Evolutionary conservation across 2,113 vertebrate genomes (phyloP), one percentile per base, ranked within the genome.

Genomic region (Verasper variegatus): DNA sequence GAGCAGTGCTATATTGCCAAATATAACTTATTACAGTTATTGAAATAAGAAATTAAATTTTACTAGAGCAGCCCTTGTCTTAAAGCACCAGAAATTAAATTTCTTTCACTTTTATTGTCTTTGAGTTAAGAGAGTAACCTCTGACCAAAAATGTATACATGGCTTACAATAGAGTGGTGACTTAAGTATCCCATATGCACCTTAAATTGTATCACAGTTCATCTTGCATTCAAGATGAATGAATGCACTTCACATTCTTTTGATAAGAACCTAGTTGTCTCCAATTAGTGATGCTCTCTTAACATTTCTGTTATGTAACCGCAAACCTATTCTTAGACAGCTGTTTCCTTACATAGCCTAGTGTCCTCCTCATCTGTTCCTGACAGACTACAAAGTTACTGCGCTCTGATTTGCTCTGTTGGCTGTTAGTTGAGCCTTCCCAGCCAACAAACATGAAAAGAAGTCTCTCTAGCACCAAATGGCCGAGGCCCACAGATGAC

Each of bases 371-470:
- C 73, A 57, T 77, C 72, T 73, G 24, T 64, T 72, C 54, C 72
- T 73, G 49, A 49, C 71, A 65, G 26, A 27, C 40, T 55, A 37
- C 26, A 61, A 68, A 69, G 71, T 78, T 62, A 65, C 42, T 57
- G 69, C 61, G 79, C 75, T 88, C 76, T 80, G 75, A 76, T 75
- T 70, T 66, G 72, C 52, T 71, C 42, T 67, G 42, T 73, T 87
- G 82, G 83, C 73, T 83, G 71, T 61, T 52, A 65, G 68, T 56
- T 74, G 58, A 61, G 76, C 37, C 70, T 77, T 83, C 20, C 21
- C 21, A 74, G 88, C 82, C 88, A 88, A 27, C 23, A 12, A 74
- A 85, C 72, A 83, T 80, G 24, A 87, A 88, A 89, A 72, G 59
- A 69, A 69, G n/a, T 20, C 49, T 52, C 42, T 37, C 27, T 15